Evolutionary conservation across 2,888 invertebrate species (phyloP).

Genomic region (Caenorhabditis sulstoni): DNA sequence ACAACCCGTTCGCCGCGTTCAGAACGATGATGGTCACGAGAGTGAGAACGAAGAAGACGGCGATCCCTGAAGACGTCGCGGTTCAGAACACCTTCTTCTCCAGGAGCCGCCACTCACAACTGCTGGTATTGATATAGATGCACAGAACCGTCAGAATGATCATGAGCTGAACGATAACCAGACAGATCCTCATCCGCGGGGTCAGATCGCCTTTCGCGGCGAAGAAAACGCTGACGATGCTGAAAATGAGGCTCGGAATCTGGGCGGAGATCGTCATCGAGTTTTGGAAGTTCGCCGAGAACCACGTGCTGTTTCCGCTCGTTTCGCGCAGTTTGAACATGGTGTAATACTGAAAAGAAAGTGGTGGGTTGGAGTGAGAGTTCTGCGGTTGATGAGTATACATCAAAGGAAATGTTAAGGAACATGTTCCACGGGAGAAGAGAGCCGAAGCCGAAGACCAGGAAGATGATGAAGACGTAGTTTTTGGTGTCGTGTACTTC

Average conservation of each 20-base stretch:
- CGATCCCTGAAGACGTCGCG: conserved; percentile 79
- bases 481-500: conserved; percentile 14
- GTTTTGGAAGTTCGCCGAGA: conserved; percentile 88
- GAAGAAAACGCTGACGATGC: conserved; percentile 81
- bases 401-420: conserved; percentile 85
- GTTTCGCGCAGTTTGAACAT: conserved; percentile 87
- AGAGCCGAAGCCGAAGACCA: conserved; percentile 94
- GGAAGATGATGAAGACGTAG: conserved; percentile 85
- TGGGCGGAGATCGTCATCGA: conserved; percentile 92
- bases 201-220: conserved; percentile 86
- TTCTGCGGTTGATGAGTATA: no score
- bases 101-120: conserved; percentile 81
- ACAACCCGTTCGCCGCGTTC: conserved; percentile 91
- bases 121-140: conserved; percentile 81
- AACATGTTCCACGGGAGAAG: conserved; percentile 99
- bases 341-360: conserved; percentile 84
- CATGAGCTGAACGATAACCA: conserved; percentile 77
- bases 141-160: conserved; percentile 82
- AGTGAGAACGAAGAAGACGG: conserved; percentile 82
- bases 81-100: not conserved
- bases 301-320: conserved; percentile 78
- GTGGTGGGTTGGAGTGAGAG: no score
- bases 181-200: conserved; percentile 86
- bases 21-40: conserved; percentile 82
- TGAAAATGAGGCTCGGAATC: conserved; percentile 94